Evolutionary conservation across 2,797 vertebrate species (phyloP).

Genomic region (Brachyalestes nurse): DNA sequence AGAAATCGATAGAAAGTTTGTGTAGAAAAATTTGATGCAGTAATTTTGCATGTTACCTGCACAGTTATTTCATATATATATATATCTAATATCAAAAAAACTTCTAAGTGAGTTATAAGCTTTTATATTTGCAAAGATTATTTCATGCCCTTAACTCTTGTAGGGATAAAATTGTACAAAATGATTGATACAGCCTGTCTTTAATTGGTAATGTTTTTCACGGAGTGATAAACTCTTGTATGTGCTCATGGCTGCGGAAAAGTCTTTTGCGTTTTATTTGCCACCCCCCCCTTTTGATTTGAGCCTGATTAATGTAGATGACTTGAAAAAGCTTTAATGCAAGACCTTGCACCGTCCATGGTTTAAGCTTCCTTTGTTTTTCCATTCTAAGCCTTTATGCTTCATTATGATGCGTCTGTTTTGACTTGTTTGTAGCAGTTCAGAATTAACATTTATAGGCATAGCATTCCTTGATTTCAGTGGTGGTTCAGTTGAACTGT

Average conservation of each 20-base stretch:
- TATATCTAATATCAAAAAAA: neutral
- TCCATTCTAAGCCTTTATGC: conserved; percentile 1
- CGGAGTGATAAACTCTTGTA: conserved; percentile 37
- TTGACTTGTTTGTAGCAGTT: conserved; percentile 7
- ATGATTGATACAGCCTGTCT: neutral
- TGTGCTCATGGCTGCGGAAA: conserved; percentile 24
- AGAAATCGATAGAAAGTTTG: conserved; percentile 14
- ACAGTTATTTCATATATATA: conserved; percentile 7
- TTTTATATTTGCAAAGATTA: conserved; percentile 18
- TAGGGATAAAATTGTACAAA: conserved; percentile 22
- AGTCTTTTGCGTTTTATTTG: neutral
- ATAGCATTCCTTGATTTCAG: conserved; percentile 29
- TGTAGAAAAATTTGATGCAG: conserved; percentile 25
- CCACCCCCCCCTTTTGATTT: neutral
- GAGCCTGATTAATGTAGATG: neutral
- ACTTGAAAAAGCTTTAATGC: conserved; percentile 26
- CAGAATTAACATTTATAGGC: neutral
- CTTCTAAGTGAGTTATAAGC: neutral
- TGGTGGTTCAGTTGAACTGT: neutral
- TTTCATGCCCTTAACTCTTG: conserved; percentile 12
- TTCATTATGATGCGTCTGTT: conserved; percentile 9
- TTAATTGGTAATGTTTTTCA: conserved; percentile 42
- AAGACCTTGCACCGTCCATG: conserved; percentile 9
- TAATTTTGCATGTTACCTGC: conserved; percentile 39
- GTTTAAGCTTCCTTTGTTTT: neutral